Percentiles rank a stretch among this genome's conserved stretches.
These are phyloP conservation scores for Miltochrista miniata DNA, from an alignment of 2,888 invertebrate species.

Conservation along the genomic window DNA sequence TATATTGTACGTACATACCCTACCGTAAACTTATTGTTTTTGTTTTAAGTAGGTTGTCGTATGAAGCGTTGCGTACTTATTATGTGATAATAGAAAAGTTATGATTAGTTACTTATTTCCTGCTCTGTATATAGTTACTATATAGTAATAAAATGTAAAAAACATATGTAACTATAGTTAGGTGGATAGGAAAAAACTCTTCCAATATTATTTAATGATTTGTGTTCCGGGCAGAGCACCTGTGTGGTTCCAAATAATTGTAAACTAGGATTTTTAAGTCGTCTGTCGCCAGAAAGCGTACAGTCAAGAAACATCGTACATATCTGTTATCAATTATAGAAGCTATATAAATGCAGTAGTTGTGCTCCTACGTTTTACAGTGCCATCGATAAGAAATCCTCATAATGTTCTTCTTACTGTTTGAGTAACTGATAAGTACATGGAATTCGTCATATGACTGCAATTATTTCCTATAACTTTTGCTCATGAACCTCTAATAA, in stretches of 20 bases:
- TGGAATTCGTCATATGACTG: conserved; percentile 13
- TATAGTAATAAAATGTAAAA: conserved; percentile 55
- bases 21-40: conserved; percentile 66
- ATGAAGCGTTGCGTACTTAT: conserved; percentile 66
- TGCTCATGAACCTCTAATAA: conserved; percentile 21
- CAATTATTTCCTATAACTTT: conserved; percentile 19
- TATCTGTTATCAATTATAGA: conserved; percentile 27
- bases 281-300: conserved; percentile 9
- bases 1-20: conserved; percentile 68
- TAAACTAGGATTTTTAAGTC: conserved; percentile 37
- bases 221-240: conserved; percentile 49
- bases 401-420: conserved; percentile 19
- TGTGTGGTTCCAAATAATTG: conserved; percentile 44
- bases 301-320: conserved; percentile 20
- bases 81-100: conserved; percentile 77
- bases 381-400: conserved; percentile 28
- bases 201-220: conserved; percentile 52
- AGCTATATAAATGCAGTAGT: conserved; percentile 11
- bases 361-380: conserved; percentile 24
- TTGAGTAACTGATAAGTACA: conserved; percentile 17
- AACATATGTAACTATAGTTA: conserved; percentile 39
- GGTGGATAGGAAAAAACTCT: conserved; percentile 53
- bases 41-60: conserved; percentile 54
- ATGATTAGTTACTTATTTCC: conserved; percentile 67
- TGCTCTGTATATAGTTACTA: conserved; percentile 70